A percentile compares a stretch with the other conserved stretches of the same genome.
phyloP scores from a whole-genome alignment of 2,113 vertebrate genomes.

The Scomber colias region DNA sequence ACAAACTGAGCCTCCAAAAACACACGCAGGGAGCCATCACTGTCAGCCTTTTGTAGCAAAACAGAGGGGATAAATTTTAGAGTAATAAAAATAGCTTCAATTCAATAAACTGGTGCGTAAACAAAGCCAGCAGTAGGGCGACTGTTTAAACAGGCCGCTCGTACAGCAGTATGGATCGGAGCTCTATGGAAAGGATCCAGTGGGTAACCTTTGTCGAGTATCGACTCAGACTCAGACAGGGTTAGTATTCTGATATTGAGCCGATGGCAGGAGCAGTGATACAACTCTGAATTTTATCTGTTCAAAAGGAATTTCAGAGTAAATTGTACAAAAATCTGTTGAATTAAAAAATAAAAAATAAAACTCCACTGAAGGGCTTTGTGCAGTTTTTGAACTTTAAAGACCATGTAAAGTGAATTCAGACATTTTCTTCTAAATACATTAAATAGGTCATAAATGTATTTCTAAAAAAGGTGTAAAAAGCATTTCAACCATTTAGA shows the following conservation, averaged over 20 bases:
- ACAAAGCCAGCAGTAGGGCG: slow-evolving; percentile 42
- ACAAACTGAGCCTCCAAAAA: slow-evolving; percentile 5
- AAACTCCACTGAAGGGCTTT: neutral
- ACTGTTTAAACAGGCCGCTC: slow-evolving; percentile 45
- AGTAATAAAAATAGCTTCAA: slow-evolving; percentile 37
- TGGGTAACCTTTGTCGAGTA: slow-evolving; percentile 49
- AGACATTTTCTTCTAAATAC: too few relatives aligned
- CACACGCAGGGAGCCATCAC: neutral
- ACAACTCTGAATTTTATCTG: slow-evolving; percentile 21
- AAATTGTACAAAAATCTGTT: slow-evolving; percentile 4
- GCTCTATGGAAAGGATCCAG: slow-evolving; percentile 37
- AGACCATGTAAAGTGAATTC: too few relatives aligned
- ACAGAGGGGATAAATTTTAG: neutral
- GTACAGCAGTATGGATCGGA: slow-evolving; percentile 42
- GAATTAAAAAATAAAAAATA: neutral
- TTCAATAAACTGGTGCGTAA: slow-evolving; percentile 31
- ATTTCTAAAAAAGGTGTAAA: too few relatives aligned
- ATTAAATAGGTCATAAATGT: too few relatives aligned
- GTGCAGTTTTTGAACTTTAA: too few relatives aligned
- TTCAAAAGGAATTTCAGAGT: slow-evolving; percentile 5
- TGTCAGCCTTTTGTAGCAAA: slow-evolving; percentile 5
- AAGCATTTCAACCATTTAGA: too few relatives aligned
- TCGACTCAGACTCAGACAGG: slow-evolving; percentile 38
- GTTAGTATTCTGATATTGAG: slow-evolving; percentile 35
- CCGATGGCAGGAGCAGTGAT: slow-evolving; percentile 24